Percentiles rank a stretch among this genome's conserved stretches.
phyloP scores from a whole-genome alignment of 2,888 invertebrate species.

The Caenorhabditis parvicauda region DNA sequence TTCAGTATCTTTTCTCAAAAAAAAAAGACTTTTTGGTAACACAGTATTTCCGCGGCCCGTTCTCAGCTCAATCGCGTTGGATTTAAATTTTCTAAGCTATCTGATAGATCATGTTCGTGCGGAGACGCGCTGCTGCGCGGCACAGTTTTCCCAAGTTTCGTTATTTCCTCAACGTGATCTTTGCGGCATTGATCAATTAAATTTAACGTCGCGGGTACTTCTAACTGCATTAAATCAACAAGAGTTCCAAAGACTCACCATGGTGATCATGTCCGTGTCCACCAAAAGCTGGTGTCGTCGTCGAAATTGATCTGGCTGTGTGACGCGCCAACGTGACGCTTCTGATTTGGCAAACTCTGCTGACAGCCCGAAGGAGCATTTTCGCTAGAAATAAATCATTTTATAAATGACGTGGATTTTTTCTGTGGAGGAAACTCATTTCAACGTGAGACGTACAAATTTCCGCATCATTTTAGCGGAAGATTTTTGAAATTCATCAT shows the following conservation, averaged over 20 bases:
- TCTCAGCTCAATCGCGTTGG: too few relatives aligned
- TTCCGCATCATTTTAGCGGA: too few relatives aligned
- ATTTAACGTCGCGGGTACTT: too few relatives aligned
- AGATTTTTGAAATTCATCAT: too few relatives aligned
- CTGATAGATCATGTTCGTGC: background rate
- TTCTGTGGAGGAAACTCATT: background rate
- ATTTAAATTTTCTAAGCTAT: background rate
- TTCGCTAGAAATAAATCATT: background rate
- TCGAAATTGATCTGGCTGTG: conserved; percentile 14
- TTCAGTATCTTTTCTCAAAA: too few relatives aligned
- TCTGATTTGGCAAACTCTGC: background rate
- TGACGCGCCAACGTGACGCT: conserved; percentile 8
- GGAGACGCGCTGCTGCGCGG: too few relatives aligned
- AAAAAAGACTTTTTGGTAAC: too few relatives aligned
- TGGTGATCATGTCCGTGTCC: conserved; percentile 30
- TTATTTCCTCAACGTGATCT: background rate
- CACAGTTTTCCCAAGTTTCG: background rate
- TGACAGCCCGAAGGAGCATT: conserved; percentile 24
- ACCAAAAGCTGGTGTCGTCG: conserved; percentile 17
- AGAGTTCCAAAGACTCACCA: conserved; percentile 9
- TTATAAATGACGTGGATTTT: background rate
- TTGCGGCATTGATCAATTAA: background rate
- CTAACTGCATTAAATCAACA: too few relatives aligned
- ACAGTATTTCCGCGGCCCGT: too few relatives aligned
- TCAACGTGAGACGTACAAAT: too few relatives aligned